A percentile compares a stretch with the other conserved stretches of the same genome.
phyloP scores from a whole-genome alignment of 2,888 invertebrate genomes.

The Sphaerophoria rueppellii region DNA sequence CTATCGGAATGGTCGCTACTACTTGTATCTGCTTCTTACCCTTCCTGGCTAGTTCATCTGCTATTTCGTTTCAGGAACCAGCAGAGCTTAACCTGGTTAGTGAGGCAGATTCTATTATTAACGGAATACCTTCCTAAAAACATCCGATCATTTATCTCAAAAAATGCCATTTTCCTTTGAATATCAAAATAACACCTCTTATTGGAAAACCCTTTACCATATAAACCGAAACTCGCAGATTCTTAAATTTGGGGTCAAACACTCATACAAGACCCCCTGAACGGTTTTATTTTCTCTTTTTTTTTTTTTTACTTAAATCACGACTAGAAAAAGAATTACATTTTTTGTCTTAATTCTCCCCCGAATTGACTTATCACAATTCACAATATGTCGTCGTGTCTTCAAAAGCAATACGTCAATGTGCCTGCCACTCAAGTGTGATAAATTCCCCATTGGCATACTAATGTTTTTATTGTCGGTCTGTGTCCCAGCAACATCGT shows the following conservation, averaged over 20 bases:
- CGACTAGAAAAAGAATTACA: conserved; percentile 1
- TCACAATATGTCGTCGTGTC: conserved; percentile 59
- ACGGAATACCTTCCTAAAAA: no score
- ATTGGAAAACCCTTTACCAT: no score
- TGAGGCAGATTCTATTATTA: no score
- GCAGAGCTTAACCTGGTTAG: no score
- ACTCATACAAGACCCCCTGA: conserved; percentile 40
- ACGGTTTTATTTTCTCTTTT: neutral
- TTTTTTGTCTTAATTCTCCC: conserved; percentile 41
- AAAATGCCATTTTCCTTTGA: no score
- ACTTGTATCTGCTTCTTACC: no score
- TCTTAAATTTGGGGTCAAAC: conserved; percentile 13
- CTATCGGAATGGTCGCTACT: no score
- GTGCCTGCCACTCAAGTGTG: conserved; percentile 67
- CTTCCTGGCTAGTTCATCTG: no score
- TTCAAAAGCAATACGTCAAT: conserved; percentile 36
- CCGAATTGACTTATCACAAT: conserved; percentile 64
- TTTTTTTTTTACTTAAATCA: conserved; percentile 1
- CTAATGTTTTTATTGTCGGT: conserved; percentile 48
- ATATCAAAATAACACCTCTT: no score
- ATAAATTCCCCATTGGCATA: conserved; percentile 56
- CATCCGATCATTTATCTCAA: no score
- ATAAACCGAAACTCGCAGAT: no score
- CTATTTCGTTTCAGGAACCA: no score
- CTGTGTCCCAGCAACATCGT: conserved; percentile 33